A percentile compares a stretch with the other conserved stretches of the same genome.
Conservation (phyloP, 2,888 invertebrate genomes). For the Pedicia rivosa region DNA sequence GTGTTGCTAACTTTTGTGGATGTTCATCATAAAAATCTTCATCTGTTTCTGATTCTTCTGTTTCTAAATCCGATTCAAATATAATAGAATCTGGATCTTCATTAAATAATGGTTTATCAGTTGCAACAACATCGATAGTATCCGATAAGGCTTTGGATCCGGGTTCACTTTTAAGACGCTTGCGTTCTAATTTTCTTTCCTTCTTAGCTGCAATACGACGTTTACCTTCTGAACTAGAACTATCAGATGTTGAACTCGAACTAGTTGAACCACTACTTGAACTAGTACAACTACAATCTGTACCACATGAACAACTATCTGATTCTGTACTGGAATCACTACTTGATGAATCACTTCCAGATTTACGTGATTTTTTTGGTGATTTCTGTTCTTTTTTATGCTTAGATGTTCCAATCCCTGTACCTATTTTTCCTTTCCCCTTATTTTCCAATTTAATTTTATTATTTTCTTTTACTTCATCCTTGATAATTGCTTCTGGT, state of each 20-base stretch:
- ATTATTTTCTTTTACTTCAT: constrained; percentile 29
- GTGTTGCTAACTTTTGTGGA: constrained; percentile 57
- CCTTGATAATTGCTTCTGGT: constrained; percentile 18
- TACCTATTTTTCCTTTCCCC: constrained; percentile 11
- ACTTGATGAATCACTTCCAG: constrained; percentile 40
- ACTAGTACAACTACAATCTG: constrained; percentile 69
- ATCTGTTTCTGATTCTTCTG: constrained; percentile 70
- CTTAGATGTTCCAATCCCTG: constrained; percentile 19
- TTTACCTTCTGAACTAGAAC: constrained; percentile 37
- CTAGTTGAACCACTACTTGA: constrained; percentile 48
- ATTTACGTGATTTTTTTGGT: constrained; percentile 30
- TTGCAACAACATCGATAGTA: constrained; percentile 35
- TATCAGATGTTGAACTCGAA: constrained; percentile 41
- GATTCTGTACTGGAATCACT: constrained; percentile 64
- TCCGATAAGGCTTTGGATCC: constrained; percentile 26
- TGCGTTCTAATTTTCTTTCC: constrained; percentile 30
- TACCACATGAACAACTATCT: constrained; percentile 64
- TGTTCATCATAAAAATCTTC: constrained; percentile 79
- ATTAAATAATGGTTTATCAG: constrained; percentile 25
- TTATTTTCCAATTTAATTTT: constrained; percentile 26
- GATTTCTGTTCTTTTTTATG: constrained; percentile 35
- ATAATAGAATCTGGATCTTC: constrained; percentile 43
- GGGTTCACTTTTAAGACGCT: constrained; percentile 19
- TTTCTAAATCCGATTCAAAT: constrained; percentile 70
- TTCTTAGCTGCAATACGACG: constrained; percentile 29